phyloP scores from a whole-genome alignment of 1,140 invertebrate genomes.

The Drosophila saltans region DNA sequence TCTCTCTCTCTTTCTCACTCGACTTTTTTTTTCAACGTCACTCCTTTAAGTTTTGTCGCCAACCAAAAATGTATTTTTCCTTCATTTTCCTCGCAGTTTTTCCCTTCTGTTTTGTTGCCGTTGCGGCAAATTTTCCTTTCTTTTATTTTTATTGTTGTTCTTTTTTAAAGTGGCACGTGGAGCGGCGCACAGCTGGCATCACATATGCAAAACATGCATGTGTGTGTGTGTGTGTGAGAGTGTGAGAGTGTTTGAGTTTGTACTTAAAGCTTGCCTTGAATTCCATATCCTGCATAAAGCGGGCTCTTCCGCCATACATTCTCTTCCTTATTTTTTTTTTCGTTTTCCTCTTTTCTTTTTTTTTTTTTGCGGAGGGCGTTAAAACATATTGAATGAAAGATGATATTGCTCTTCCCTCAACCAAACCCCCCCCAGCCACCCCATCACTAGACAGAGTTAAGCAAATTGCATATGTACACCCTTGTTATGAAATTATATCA shows the following conservation, averaged over 20 bases:
- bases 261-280: slow-evolving; percentile 66
- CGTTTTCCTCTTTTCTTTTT: not conserved
- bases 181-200: slow-evolving; percentile 67
- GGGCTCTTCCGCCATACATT: slow-evolving; percentile 68
- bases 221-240: not conserved
- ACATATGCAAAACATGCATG: slow-evolving; percentile 49
- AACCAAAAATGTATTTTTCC: slow-evolving; percentile 49
- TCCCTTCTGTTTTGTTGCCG: slow-evolving; percentile 27
- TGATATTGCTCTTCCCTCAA: not conserved
- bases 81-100: slow-evolving; percentile 41
- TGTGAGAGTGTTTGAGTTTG: slow-evolving; percentile 60
- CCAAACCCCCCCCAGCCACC: not conserved
- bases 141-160: slow-evolving; percentile 29
- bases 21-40: slow-evolving; percentile 11
- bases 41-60: slow-evolving; percentile 64
- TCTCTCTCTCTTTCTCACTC: slow-evolving; percentile 20
- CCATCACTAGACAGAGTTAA: not conserved
- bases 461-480: slow-evolving; percentile 1
- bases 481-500: not conserved
- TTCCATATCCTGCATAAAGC: slow-evolving; percentile 61
- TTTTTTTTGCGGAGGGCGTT: not conserved
- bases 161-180: slow-evolving; percentile 63
- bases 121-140: slow-evolving; percentile 47
- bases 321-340: not conserved
- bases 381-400: slow-evolving; percentile 12